These are phyloP conservation scores for Macroteleia sp. DNA, from an alignment of 2,888 invertebrate genomes.

Conservation along the genomic window DNA sequence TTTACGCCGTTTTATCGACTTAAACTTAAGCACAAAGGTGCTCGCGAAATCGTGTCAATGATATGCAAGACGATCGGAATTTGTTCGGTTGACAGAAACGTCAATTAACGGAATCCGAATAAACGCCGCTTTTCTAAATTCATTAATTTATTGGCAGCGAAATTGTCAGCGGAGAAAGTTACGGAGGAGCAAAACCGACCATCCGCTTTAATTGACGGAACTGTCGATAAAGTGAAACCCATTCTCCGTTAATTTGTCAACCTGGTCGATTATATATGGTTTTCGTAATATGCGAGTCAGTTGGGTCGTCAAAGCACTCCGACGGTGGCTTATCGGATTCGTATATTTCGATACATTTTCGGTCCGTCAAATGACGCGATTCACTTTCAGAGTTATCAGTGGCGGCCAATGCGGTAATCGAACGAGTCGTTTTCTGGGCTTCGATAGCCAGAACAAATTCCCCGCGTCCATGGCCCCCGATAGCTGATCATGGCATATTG, in stretches of 20 bases:
- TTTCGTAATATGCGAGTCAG: slow-evolving; percentile 23
- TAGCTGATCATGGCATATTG: slow-evolving; percentile 68
- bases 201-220: slow-evolving; percentile 21
- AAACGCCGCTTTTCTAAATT: slow-evolving; percentile 32
- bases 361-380: slow-evolving; percentile 49
- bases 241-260: too few species aligned
- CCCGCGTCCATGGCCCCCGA: slow-evolving; percentile 63
- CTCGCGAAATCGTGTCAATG: slow-evolving; percentile 41
- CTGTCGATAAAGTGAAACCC: slow-evolving; percentile 39
- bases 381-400: slow-evolving; percentile 70
- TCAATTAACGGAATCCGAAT: slow-evolving; percentile 37
- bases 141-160: slow-evolving; percentile 12
- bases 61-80: slow-evolving; percentile 25
- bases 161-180: slow-evolving; percentile 11
- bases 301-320: slow-evolving; percentile 41
- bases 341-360: slow-evolving; percentile 66
- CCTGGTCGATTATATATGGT: slow-evolving; percentile 49
- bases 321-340: slow-evolving; percentile 52
- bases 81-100: slow-evolving; percentile 16
- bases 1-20: background rate
- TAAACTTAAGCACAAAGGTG: background rate
- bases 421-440: slow-evolving; percentile 43
- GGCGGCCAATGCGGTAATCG: slow-evolving; percentile 72
- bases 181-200: background rate
- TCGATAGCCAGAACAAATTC: slow-evolving; percentile 71